Evolutionary conservation across 1,140 invertebrate species (phyloP), one percentile per base, ranked within the genome.

Genomic region (Papilio polytes): DNA sequence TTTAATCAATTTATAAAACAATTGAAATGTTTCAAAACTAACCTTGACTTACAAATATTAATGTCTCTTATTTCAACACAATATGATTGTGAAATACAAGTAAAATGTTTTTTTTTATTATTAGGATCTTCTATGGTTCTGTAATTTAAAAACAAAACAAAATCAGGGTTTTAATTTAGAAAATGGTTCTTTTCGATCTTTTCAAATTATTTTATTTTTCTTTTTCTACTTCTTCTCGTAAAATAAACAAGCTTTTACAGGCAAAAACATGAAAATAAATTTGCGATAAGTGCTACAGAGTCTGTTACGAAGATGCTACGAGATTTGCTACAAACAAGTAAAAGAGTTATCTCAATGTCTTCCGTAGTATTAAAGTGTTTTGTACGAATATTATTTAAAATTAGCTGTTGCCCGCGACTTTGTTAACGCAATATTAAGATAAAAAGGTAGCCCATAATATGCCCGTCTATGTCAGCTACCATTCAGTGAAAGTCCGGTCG

Each of bases 1-100:
- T 51, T 74, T 48, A 15, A 31, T 66, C 22, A 66, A 13, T 44
- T 20, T n/a, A 73, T 46, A 73, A 8, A 44, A 74, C 46, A 20
- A n/a, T 51, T 9, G n/a, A 73, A 41, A 10, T 41, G 6, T 74
- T 74, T 74, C 46, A 74, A 74, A 74, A 74, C 20, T 74, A 51
- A 51, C 73, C 73, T 74, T 74, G 46, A 74, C 20, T 46, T 74
- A 48, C 12, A 51, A 74, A 74, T 46, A 48, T 74, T 1, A 51
- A 74, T 48, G n/a, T 46, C 73, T 51, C 44, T 46, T 74, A n/a
- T 46, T 46, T 74, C 20, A 74, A 74, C 44, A 74, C 3, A 51
- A 12, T 46, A 22, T 20, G 20, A 48, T 48, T 46, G 7, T 51
- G 41, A 48, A 48, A 74, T 46, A 4, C 13, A 74, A 48, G 10